Evolutionary conservation across 92 coral and sea anemone genomes (phyloP).

Genomic region (Micromussa lordhowensis): DNA sequence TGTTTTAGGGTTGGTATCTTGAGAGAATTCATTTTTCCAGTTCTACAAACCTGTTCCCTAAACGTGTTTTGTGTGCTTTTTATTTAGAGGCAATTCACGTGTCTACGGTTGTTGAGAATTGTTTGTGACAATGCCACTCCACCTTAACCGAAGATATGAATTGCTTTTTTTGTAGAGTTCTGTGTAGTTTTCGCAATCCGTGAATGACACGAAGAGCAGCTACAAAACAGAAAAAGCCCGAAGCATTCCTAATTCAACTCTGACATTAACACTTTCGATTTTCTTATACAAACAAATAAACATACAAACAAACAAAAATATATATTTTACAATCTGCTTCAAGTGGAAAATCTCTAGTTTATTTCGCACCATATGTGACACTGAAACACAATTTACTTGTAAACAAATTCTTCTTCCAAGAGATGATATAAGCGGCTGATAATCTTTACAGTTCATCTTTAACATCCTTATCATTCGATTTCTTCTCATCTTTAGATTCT

Average conservation of each 20-base stretch:
- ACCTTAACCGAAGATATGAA: background rate
- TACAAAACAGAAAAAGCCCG: background rate
- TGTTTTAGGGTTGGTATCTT: too few species aligned
- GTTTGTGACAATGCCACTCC: too few species aligned
- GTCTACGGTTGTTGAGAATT: too few species aligned
- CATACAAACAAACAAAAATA: background rate
- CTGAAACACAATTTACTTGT: background rate
- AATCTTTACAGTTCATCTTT: constrained; percentile 36
- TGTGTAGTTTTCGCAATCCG: background rate
- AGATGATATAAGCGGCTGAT: background rate
- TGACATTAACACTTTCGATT: background rate
- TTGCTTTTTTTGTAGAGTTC: background rate
- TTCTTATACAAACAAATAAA: background rate
- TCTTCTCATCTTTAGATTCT: too few species aligned
- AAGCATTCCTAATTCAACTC: background rate
- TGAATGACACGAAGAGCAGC: too few species aligned
- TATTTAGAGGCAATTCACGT: too few species aligned
- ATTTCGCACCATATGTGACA: background rate
- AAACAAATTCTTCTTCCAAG: background rate
- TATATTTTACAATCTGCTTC: background rate
- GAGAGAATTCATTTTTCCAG: too few species aligned
- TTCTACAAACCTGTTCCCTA: too few species aligned
- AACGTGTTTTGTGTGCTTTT: too few species aligned
- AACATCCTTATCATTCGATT: background rate
- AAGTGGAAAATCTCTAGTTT: background rate